Evolutionary conservation across 2,113 vertebrate species (phyloP), one percentile per base, ranked within the genome.

Genomic region (Rattus norvegicus): DNA sequence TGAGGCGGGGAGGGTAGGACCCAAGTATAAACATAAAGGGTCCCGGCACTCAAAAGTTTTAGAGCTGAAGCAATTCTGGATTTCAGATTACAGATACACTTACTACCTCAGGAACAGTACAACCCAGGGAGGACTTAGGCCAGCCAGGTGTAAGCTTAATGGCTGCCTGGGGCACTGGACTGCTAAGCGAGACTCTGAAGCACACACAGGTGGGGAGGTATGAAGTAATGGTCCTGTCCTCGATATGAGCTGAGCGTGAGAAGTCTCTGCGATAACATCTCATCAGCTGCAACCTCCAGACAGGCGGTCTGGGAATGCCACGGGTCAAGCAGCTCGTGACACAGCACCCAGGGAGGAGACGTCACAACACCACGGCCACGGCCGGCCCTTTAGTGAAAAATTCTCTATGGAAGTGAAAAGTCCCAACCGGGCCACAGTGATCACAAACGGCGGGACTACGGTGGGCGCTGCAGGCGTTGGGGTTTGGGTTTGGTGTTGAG

Each of bases 341-440:
- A 49, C 24, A 49, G 19, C 69, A 43, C 69, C 43, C 43, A n/a
- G 47, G 70, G 56, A 77, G 4, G 5, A 94, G 81, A 73, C 85
- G 36, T 30, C 67, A 67, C 12, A 36, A 69, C 33, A 39, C 12
- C 1, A 1, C 1, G 16, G 43, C 4, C 20, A 79, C 43, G 43
- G 43, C 43, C n/a, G n/a, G n/a, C n/a, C 12, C 16, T 70, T 79
- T 36, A 73, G 0, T 65, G 43, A 85, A 91, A 59, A 63, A 39
- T 97, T 73, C 88, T 54, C 61, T 91, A 22, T n/a, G 12, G 30
- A 93, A 77, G 88, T 17, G n/a, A 33, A 54, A 94, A 87, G 22
- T 19, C 9, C 69, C 30, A 56, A 73, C 47, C 69, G 19, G 72
- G 33, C 80, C 24, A 86, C 52, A 28, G 20, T 47, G 49, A 7